phyloP scores from a whole-genome alignment of 2,888 invertebrate species.

The Drosophila testacea region DNA sequence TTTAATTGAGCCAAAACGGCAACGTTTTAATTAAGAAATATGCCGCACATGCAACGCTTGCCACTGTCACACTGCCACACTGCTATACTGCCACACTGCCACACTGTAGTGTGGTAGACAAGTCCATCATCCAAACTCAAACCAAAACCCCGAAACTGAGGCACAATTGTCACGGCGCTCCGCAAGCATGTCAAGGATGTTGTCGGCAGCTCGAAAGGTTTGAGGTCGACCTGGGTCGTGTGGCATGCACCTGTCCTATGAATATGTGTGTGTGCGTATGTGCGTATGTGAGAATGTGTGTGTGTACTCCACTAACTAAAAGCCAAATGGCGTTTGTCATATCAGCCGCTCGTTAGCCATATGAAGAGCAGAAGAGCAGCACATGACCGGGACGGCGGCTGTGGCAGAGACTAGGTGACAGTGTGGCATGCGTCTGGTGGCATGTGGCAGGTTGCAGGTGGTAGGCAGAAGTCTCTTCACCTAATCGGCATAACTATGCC shows the following conservation, averaged over 20 bases:
- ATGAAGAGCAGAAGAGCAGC: constrained; percentile 49
- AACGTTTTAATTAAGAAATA: constrained; percentile 67
- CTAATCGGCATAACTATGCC: constrained; percentile 68
- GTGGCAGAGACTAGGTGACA: background rate
- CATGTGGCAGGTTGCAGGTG: constrained; percentile 8
- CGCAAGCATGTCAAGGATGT: constrained; percentile 75
- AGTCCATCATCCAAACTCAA: constrained; percentile 34
- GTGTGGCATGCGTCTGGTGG: background rate
- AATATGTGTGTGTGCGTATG: background rate
- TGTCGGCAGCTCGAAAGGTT: constrained; percentile 57
- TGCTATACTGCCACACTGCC: background rate
- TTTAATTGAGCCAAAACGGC: constrained; percentile 63
- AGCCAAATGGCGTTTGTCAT: constrained; percentile 76
- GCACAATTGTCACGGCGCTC: constrained; percentile 71
- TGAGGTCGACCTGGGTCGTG: constrained; percentile 20
- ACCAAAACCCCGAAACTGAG: constrained; percentile 26
- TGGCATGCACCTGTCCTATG: constrained; percentile 40
- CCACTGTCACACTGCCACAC: background rate
- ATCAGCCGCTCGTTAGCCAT: constrained; percentile 75
- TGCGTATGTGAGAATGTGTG: constrained; percentile 21
- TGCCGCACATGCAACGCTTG: constrained; percentile 20
- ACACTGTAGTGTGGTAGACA: constrained; percentile 19
- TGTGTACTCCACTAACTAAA: constrained; percentile 57
- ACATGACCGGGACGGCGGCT: constrained; percentile 10
- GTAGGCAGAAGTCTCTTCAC: constrained; percentile 38